Evolutionary conservation across 1,140 invertebrate genomes (phyloP).

Genomic region (Marisa cornuarietis): DNA sequence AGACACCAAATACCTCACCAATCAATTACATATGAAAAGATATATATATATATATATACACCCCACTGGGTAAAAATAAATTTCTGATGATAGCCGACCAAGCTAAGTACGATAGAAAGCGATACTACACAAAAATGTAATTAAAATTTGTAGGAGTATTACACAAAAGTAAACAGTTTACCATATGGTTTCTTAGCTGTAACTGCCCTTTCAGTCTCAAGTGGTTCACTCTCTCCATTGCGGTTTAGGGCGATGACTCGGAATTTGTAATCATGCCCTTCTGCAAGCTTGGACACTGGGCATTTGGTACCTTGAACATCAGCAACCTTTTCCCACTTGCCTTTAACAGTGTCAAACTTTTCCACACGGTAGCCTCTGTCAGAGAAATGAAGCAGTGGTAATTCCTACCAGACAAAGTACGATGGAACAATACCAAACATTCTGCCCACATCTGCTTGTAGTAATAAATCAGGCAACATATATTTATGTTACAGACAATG

Average conservation of each 20-base stretch:
- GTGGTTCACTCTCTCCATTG: conserved; percentile 92
- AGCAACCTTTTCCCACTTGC: conserved; percentile 88
- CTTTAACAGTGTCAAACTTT: conserved; percentile 93
- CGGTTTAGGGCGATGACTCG: conserved; percentile 93
- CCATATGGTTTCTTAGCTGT: conserved; percentile 94
- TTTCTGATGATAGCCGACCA: too few species aligned
- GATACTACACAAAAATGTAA: too few species aligned
- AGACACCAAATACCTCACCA: too few species aligned
- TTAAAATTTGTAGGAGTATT: too few species aligned
- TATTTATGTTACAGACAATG: too few species aligned
- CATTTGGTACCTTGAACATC: conserved; percentile 46
- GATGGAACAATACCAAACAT: too few species aligned
- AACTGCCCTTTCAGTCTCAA: conserved; percentile 88
- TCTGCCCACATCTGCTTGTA: too few species aligned
- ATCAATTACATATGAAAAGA: too few species aligned
- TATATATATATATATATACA: too few species aligned
- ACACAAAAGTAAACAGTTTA: conserved; percentile 61
- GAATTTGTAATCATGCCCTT: conserved; percentile 89
- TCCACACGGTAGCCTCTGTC: conserved; percentile 92
- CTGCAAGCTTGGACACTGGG: conserved; percentile 79
- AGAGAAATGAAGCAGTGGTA: conserved; percentile 67
- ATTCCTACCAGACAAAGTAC: background rate
- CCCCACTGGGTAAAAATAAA: too few species aligned
- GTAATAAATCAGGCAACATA: too few species aligned
- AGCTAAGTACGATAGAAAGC: too few species aligned